Evolutionary conservation across 2,797 vertebrate species (phyloP).

Genomic region (Acanthopagrus latus): DNA sequence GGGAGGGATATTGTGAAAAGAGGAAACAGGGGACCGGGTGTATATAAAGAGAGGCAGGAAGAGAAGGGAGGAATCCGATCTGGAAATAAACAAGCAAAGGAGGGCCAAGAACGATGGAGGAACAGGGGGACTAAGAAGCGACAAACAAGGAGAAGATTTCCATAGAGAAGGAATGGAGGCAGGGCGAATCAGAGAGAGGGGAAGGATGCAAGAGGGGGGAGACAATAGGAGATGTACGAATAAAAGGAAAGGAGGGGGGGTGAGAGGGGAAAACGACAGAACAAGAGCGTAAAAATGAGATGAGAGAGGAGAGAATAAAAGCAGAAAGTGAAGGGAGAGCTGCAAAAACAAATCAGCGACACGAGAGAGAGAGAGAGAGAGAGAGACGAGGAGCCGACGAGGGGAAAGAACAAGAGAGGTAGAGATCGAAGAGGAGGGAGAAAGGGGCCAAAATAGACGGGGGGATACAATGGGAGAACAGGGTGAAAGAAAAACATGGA

Average conservation of each 20-base stretch:
- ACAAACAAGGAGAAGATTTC: slow-evolving; percentile 73
- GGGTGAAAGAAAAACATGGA: slow-evolving; percentile 43
- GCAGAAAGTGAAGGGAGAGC: slow-evolving; percentile 15
- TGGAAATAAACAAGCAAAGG: slow-evolving; percentile 67
- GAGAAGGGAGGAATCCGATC: slow-evolving; percentile 62
- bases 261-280: slow-evolving; percentile 14
- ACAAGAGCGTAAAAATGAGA: slow-evolving; percentile 31
- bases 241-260: slow-evolving; percentile 31
- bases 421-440: slow-evolving; percentile 9
- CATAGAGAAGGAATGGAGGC: slow-evolving; percentile 52
- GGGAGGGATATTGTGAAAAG: slow-evolving; percentile 43
- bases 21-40: slow-evolving; percentile 67
- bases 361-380: slow-evolving; percentile 4
- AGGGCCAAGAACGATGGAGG: slow-evolving; percentile 32
- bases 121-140: slow-evolving; percentile 31
- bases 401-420: slow-evolving; percentile 6
- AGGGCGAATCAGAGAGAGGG: slow-evolving; percentile 15
- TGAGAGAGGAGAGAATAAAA: slow-evolving; percentile 22
- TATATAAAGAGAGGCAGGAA: slow-evolving; percentile 42
- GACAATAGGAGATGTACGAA: slow-evolving; percentile 36
- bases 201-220: slow-evolving; percentile 17
- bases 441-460: slow-evolving; percentile 28
- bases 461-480: slow-evolving; percentile 29
- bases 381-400: slow-evolving; percentile 8
- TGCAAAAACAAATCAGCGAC: slow-evolving; percentile 46